Conservation (phyloP, 1,140 invertebrate genomes). For the Lethrus apterus region DNA sequence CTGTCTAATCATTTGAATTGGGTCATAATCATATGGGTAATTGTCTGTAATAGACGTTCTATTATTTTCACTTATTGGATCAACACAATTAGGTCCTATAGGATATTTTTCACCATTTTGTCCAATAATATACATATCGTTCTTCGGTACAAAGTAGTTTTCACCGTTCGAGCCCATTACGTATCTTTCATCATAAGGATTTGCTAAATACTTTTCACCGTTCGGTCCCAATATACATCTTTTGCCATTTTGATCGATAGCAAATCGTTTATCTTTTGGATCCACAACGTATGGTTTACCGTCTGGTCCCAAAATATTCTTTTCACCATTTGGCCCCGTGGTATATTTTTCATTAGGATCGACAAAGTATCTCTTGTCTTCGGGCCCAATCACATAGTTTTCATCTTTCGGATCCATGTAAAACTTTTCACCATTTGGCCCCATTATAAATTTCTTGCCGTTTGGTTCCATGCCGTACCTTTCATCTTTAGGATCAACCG, state of each 20-base stretch:
- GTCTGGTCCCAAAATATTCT: background rate
- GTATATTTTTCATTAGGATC: constrained; percentile 9
- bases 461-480: background rate
- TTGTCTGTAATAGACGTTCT: no score
- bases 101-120: background rate
- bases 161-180: constrained; percentile 4
- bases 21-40: no score
- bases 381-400: background rate
- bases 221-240: constrained; percentile 8
- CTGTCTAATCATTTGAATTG: no score
- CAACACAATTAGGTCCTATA: no score
- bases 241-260: constrained; percentile 1
- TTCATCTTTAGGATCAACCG: constrained; percentile 7
- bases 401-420: background rate
- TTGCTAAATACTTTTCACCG: constrained; percentile 5
- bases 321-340: constrained; percentile 12
- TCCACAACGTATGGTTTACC: background rate
- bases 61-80: no score
- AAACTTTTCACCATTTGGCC: constrained; percentile 10
- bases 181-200: constrained; percentile 11
- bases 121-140: background rate
- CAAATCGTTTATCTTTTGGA: constrained; percentile 3
- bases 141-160: background rate
- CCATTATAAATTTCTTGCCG: constrained; percentile 1
- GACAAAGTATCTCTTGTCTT: constrained; percentile 4